These are phyloP conservation scores for Volucella inflata DNA, from an alignment of 2,888 invertebrate genomes.

Conservation along the genomic window DNA sequence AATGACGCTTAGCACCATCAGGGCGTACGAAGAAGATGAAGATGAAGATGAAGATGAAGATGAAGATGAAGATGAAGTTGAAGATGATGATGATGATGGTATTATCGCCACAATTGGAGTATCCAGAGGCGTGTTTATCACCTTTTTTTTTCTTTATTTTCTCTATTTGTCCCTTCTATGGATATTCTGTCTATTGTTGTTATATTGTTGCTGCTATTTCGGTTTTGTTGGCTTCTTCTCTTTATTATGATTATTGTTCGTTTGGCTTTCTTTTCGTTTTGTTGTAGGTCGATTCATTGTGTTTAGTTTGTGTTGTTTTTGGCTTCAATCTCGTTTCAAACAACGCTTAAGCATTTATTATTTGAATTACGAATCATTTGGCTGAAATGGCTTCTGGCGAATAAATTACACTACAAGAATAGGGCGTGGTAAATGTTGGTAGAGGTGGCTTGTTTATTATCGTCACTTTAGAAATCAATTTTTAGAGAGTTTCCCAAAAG, in stretches of 20 bases:
- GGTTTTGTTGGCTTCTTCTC: constrained; percentile 15
- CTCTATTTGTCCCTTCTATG: not conserved
- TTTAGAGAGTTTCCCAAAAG: not conserved
- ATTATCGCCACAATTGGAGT: constrained; percentile 61
- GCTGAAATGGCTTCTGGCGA: constrained; percentile 16
- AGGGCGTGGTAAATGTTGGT: constrained; percentile 25
- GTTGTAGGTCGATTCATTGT: constrained; percentile 6
- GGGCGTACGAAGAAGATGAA: constrained; percentile 9
- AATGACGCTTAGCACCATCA: constrained; percentile 30
- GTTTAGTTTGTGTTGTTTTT: not conserved
- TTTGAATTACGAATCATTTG: constrained; percentile 66
- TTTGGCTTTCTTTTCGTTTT: constrained; percentile 33
- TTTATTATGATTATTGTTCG: constrained; percentile 51
- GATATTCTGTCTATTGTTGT: not conserved
- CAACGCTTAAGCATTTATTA: constrained; percentile 48
- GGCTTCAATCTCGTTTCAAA: constrained; percentile 44
- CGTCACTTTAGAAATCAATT: constrained; percentile 47
- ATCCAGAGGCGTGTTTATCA: constrained; percentile 53
- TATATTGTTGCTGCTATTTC: not conserved
- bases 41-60: constrained; percentile 48
- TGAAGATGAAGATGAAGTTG: constrained; percentile 53
- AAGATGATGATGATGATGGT: constrained; percentile 55
- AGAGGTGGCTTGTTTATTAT: constrained; percentile 14
- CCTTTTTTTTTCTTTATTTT: constrained; percentile 9
- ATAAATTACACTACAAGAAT: constrained; percentile 40